Conservation (phyloP, 2,113 vertebrate genomes). For the Gorsachius goisagi region DNA sequence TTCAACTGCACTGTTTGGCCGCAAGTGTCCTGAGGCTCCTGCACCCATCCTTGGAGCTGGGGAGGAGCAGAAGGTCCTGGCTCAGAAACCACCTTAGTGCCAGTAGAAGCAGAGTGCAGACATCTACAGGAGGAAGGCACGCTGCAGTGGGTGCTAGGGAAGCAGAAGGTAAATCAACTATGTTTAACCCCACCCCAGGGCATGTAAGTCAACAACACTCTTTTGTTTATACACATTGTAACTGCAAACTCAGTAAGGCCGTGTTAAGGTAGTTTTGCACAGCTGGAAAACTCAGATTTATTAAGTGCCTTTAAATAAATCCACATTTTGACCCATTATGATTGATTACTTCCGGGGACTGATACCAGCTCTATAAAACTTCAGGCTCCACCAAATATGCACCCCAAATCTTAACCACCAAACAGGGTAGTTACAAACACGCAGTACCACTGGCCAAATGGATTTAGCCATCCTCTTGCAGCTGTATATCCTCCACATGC, state of each 20-base stretch:
- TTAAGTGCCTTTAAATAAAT: neutral
- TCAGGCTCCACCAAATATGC: neutral
- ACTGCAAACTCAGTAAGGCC: neutral
- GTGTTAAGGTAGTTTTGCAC: neutral
- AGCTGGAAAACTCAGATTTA: neutral
- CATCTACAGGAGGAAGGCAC: neutral
- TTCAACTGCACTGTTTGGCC: neutral
- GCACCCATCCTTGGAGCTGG: neutral
- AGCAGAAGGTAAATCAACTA: neutral
- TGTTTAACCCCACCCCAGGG: neutral
- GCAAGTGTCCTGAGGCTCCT: neutral
- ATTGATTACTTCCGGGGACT: neutral
- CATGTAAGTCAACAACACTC: neutral
- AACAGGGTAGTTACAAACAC: neutral
- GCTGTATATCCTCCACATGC: fast-evolving
- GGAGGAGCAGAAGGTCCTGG: neutral
- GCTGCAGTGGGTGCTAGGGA: neutral
- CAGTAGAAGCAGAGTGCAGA: neutral
- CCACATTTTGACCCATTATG: neutral
- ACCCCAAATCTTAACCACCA: neutral
- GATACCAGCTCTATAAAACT: neutral
- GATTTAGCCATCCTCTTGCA: neutral
- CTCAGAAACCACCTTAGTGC: neutral
- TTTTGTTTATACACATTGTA: neutral
- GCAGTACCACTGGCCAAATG: neutral